phyloP scores from a whole-genome alignment of 92 coral and sea anemone genomes.

The Zoanthus solanderi region DNA sequence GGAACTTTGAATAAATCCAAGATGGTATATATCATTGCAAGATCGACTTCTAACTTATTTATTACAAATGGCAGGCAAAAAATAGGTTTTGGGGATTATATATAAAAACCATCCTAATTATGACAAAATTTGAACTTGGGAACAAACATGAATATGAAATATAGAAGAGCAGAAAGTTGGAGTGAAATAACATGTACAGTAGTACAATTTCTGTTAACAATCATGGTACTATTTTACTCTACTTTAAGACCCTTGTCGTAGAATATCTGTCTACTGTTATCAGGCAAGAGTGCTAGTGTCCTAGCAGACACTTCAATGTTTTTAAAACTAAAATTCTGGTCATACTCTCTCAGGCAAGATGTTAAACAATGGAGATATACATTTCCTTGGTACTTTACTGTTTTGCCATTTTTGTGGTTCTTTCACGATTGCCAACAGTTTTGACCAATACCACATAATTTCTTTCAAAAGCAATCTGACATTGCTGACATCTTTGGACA shows the following conservation, averaged over 20 bases:
- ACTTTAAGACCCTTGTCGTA: neutral
- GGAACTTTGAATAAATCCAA: neutral
- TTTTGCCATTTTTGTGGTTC: slow-evolving; percentile 16
- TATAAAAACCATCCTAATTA: neutral
- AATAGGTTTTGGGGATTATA: neutral
- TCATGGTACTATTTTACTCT: no score
- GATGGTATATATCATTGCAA: neutral
- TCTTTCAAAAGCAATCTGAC: slow-evolving; percentile 1
- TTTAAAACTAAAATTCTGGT: slow-evolving; percentile 18
- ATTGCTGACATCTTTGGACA: slow-evolving; percentile 20
- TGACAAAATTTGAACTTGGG: neutral
- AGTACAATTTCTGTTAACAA: no score
- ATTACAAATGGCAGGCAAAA: neutral
- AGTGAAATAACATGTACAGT: neutral
- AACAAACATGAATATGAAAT: neutral
- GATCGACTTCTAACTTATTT: neutral
- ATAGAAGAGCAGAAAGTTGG: slow-evolving; percentile 1
- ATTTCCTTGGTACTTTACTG: slow-evolving; percentile 20
- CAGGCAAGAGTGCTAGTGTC: neutral
- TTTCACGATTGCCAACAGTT: slow-evolving; percentile 31
- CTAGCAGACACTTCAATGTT: slow-evolving; percentile 12
- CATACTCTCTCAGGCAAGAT: slow-evolving; percentile 24
- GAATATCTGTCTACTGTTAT: neutral
- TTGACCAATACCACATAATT: slow-evolving; percentile 21
- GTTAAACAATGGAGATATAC: slow-evolving; percentile 14